phyloP scores from a whole-genome alignment of 2,113 vertebrate species.

The Oryzias woworae region DNA sequence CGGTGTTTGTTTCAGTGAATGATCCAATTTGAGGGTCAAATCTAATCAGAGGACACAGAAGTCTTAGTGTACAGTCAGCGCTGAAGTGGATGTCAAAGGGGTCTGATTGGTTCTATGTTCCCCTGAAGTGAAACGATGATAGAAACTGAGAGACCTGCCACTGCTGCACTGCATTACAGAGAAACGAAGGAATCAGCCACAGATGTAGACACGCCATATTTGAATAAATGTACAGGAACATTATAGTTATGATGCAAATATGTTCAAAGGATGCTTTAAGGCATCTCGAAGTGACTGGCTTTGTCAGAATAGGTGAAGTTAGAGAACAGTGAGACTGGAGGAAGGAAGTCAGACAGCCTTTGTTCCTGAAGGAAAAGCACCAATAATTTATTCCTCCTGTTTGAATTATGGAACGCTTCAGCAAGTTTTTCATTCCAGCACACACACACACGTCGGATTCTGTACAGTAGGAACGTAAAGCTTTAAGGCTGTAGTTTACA shows the following conservation, averaged over 20 bases:
- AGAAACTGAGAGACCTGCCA: constrained; percentile 12
- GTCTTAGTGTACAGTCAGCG: constrained; percentile 55
- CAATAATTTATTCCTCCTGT: neutral
- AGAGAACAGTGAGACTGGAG: neutral
- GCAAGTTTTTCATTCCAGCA: neutral
- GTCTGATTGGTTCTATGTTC: constrained; percentile 59
- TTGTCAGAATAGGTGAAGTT: neutral
- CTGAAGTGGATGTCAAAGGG: constrained; percentile 60
- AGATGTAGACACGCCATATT: constrained; percentile 20
- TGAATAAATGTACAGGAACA: constrained; percentile 32
- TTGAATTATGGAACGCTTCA: neutral
- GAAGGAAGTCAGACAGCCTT: neutral
- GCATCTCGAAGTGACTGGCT: constrained; percentile 16
- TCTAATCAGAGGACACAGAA: constrained; percentile 67
- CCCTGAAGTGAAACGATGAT: constrained; percentile 41
- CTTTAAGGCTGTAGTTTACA: too few species aligned
- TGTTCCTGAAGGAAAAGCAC: neutral
- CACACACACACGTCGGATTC: too few species aligned
- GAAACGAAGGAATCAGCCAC: constrained; percentile 8
- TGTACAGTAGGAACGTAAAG: too few species aligned
- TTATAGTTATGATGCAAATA: constrained; percentile 39
- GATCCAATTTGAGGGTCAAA: constrained; percentile 74
- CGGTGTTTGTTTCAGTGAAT: constrained; percentile 66
- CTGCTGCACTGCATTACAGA: neutral
- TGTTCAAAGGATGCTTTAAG: constrained; percentile 11